phyloP scores from a whole-genome alignment of 53 echinoderm and acorn worm species.

The Hippasteria phrygiana region DNA sequence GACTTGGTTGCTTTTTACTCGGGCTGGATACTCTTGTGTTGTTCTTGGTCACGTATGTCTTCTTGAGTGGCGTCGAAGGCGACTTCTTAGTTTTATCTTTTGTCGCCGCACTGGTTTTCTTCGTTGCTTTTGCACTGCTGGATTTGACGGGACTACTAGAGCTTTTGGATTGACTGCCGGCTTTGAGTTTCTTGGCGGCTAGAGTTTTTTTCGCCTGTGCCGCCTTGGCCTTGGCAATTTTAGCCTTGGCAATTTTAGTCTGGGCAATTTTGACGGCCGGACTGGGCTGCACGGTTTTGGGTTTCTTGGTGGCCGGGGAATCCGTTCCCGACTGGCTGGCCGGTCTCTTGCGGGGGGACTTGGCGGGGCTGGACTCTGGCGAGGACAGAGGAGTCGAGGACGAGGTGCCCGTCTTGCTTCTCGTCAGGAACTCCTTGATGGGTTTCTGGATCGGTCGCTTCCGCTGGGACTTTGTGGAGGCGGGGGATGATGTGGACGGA shows the following conservation, averaged over 20 bases:
- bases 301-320: constrained; percentile 36
- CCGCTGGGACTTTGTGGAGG: constrained; percentile 16
- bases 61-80: constrained; percentile 7
- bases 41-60: constrained; percentile 35
- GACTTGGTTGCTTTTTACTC: constrained; percentile 8
- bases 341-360: constrained; percentile 53
- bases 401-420: constrained; percentile 25
- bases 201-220: constrained; percentile 24
- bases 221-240: constrained; percentile 28
- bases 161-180: neutral
- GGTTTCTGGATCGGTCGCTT: constrained; percentile 54
- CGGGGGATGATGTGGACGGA: constrained; percentile 28
- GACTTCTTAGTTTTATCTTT: constrained; percentile 23
- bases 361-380: constrained; percentile 41
- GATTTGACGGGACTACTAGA: constrained; percentile 38
- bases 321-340: constrained; percentile 23
- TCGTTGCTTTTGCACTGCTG: constrained; percentile 18
- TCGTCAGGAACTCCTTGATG: constrained; percentile 60
- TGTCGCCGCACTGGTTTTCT: neutral
- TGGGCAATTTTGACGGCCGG: constrained; percentile 43
- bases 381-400: constrained; percentile 17
- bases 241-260: constrained; percentile 39
- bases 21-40: constrained; percentile 40
- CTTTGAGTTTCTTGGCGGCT: constrained; percentile 23
- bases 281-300: constrained; percentile 10